phyloP scores from a whole-genome alignment of 2,888 invertebrate genomes.

The Desoria tigrina region DNA sequence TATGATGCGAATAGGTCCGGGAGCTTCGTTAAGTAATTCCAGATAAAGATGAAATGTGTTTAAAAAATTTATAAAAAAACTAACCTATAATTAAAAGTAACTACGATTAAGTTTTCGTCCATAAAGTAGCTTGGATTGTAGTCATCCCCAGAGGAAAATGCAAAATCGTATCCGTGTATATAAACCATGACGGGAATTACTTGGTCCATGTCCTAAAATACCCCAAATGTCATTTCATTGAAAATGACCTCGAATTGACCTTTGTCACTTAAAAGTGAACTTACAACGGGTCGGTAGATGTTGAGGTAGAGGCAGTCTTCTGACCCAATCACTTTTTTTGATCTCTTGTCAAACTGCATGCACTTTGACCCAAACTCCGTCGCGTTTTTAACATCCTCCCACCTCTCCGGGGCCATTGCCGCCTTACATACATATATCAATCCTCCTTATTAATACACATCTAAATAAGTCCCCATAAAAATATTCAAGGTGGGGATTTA shows the following conservation, averaged over 20 bases:
- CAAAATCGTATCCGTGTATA: constrained; percentile 42
- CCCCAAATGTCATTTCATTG: not conserved
- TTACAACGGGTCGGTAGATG: constrained; percentile 30
- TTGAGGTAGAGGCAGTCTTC: constrained; percentile 40
- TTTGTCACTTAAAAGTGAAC: not conserved
- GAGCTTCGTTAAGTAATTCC: not conserved
- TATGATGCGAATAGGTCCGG: not conserved
- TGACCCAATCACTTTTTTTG: constrained; percentile 32
- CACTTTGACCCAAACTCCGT: constrained; percentile 37
- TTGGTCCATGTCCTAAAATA: constrained; percentile 30
- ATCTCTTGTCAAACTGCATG: constrained; percentile 36
- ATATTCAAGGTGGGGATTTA: not conserved
- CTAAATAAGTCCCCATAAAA: too few relatives aligned
- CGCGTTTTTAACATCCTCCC: constrained; percentile 44
- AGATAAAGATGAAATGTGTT: too few relatives aligned
- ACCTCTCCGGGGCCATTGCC: constrained; percentile 39
- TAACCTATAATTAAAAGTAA: constrained; percentile 44
- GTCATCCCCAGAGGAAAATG: constrained; percentile 38
- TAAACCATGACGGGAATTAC: constrained; percentile 44
- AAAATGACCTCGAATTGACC: too few relatives aligned
- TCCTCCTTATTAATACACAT: not conserved
- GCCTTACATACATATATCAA: constrained; percentile 20
- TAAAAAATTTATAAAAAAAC: too few relatives aligned
- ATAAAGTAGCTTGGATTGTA: constrained; percentile 41
- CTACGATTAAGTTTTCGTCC: constrained; percentile 36